Percentiles rank a stretch among this genome's conserved stretches.
Evolutionary conservation across 2,113 vertebrate genomes (phyloP).

Genomic region (Tricholaema leucomelas): DNA sequence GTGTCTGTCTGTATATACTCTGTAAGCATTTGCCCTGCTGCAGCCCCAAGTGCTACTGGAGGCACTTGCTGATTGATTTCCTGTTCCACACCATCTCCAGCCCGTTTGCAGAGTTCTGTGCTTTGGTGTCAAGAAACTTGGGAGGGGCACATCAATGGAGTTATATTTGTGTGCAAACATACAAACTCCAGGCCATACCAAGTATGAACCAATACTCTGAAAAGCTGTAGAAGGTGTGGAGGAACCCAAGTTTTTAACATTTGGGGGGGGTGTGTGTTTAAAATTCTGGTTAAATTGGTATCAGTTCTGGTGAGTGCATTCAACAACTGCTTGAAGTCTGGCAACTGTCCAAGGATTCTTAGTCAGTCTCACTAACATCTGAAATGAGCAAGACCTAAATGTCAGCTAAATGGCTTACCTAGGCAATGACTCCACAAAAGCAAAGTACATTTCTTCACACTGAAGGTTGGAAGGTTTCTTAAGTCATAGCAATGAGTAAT

Average conservation of each 20-base stretch:
- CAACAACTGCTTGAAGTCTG: background rate
- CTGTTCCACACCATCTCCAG: background rate
- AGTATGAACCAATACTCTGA: background rate
- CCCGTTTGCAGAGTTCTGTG: fast-evolving
- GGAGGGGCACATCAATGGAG: fast-evolving
- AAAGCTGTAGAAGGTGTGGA: background rate
- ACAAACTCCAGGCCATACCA: background rate
- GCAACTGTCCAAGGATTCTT: background rate
- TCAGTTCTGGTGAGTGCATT: background rate
- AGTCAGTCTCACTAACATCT: background rate
- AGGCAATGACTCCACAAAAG: background rate
- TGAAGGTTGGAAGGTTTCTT: background rate
- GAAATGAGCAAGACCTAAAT: background rate
- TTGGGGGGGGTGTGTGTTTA: background rate
- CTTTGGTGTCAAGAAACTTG: fast-evolving
- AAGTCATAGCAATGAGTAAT: background rate
- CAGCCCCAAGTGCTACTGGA: fast-evolving
- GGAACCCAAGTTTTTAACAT: background rate
- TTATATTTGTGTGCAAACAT: background rate
- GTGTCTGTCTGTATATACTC: background rate
- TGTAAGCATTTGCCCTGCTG: fast-evolving
- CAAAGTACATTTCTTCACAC: background rate
- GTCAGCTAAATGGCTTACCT: background rate
- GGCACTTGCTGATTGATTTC: background rate
- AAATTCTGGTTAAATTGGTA: background rate